phyloP scores from a whole-genome alignment of 1,140 invertebrate genomes.

The Ridgeia piscesae region DNA sequence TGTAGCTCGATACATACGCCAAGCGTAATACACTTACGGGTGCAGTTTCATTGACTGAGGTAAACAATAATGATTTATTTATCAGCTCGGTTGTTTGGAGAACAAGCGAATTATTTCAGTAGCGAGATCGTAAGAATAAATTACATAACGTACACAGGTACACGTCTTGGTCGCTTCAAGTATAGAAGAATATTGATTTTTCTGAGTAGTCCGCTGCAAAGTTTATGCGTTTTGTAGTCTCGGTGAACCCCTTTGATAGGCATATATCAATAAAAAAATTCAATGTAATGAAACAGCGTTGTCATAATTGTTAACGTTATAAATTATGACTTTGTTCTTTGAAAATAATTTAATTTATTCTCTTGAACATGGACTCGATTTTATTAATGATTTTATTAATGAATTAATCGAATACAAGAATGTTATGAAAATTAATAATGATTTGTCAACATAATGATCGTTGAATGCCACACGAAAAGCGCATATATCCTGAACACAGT shows the following conservation, averaged over 20 bases:
- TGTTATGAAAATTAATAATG: too few relatives aligned
- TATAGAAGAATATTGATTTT: background rate
- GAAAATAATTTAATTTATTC: too few relatives aligned
- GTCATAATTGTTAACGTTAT: background rate
- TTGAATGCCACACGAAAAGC: too few relatives aligned
- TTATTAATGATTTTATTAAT: background rate
- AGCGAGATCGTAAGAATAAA: background rate
- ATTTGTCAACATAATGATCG: too few relatives aligned
- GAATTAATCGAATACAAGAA: too few relatives aligned
- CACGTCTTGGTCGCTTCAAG: background rate
- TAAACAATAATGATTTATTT: background rate
- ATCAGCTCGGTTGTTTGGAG: background rate
- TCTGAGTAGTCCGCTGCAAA: background rate
- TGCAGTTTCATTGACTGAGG: background rate
- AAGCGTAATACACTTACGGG: background rate
- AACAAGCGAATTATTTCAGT: background rate
- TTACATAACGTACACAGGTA: background rate
- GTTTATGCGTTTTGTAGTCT: too few relatives aligned
- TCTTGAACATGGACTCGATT: too few relatives aligned
- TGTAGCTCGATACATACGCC: background rate
- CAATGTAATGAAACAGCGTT: background rate
- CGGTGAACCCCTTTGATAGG: too few relatives aligned
- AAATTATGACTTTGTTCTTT: background rate
- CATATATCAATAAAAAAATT: background rate
- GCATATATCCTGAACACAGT: too few relatives aligned